phyloP scores from a whole-genome alignment of 2,888 invertebrate genomes.

The Thereva unica region DNA sequence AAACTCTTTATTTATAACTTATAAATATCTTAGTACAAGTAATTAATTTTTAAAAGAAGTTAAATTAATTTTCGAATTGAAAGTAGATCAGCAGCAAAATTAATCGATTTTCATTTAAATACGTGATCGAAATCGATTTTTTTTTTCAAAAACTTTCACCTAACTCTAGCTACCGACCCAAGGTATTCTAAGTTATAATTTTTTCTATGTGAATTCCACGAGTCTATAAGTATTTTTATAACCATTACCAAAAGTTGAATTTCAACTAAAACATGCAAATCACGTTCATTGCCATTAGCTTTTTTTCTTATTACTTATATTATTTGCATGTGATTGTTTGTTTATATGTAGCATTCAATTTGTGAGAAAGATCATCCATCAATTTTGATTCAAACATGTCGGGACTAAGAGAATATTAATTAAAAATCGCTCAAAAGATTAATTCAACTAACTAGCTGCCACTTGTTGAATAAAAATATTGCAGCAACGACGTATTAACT shows the following conservation, averaged over 20 bases:
- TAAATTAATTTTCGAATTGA: too few relatives aligned
- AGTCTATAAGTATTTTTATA: not conserved
- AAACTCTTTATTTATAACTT: too few relatives aligned
- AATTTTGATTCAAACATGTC: conserved; percentile 9
- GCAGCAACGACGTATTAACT: conserved; percentile 24
- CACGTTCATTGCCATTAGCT: not conserved
- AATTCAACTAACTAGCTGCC: not conserved
- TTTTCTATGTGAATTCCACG: not conserved
- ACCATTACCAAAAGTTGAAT: not conserved
- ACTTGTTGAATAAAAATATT: not conserved
- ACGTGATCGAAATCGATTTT: too few relatives aligned
- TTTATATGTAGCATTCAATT: not conserved
- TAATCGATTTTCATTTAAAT: conserved; percentile 1
- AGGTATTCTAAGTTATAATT: not conserved
- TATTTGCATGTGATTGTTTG: not conserved
- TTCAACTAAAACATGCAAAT: not conserved
- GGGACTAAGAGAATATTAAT: conserved; percentile 27
- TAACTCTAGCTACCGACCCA: not conserved
- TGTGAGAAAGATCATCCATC: conserved; percentile 12
- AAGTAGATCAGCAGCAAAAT: not conserved
- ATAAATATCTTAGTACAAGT: too few relatives aligned
- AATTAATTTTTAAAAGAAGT: too few relatives aligned
- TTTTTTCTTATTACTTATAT: not conserved
- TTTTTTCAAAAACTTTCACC: not conserved
- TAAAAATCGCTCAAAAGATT: conserved; percentile 9